Conservation (phyloP, 2,113 vertebrate species). For the Chrysochloris asiatica region DNA sequence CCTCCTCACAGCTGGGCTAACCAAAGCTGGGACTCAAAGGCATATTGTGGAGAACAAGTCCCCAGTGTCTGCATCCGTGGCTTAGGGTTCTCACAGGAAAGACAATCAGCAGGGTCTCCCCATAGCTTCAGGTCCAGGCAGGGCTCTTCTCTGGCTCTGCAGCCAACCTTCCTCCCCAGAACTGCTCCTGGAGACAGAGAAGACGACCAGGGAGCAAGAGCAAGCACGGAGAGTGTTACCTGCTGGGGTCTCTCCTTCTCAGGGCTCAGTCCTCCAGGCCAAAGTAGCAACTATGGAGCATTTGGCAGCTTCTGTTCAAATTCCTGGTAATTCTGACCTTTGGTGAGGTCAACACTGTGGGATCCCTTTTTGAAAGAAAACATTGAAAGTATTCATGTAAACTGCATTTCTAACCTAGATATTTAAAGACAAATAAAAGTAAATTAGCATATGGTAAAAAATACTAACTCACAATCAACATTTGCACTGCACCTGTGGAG, state of each 20-base stretch:
- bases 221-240: neutral
- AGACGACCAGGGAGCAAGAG: neutral
- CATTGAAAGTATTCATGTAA: slow-evolving; percentile 17
- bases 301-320: slow-evolving; percentile 34
- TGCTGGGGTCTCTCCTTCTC: slow-evolving; percentile 37
- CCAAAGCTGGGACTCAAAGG: slow-evolving; percentile 58
- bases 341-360: neutral
- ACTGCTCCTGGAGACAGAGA: neutral
- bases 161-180: neutral
- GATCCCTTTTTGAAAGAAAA: neutral
- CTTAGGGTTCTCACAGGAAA: slow-evolving; percentile 42
- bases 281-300: slow-evolving; percentile 5
- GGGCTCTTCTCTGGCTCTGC: neutral
- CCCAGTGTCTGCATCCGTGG: slow-evolving; percentile 36
- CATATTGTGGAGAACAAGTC: slow-evolving; percentile 66
- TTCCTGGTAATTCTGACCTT: slow-evolving; percentile 45
- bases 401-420: slow-evolving; percentile 29
- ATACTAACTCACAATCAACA: neutral
- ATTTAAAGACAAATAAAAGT: neutral
- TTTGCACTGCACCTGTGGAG: neutral
- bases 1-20: slow-evolving; percentile 13
- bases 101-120: slow-evolving; percentile 5
- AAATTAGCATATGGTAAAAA: neutral
- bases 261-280: neutral
- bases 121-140: neutral